Evolutionary conservation across 2,888 invertebrate species (phyloP).

Genomic region (Pantelozetes paolii): DNA sequence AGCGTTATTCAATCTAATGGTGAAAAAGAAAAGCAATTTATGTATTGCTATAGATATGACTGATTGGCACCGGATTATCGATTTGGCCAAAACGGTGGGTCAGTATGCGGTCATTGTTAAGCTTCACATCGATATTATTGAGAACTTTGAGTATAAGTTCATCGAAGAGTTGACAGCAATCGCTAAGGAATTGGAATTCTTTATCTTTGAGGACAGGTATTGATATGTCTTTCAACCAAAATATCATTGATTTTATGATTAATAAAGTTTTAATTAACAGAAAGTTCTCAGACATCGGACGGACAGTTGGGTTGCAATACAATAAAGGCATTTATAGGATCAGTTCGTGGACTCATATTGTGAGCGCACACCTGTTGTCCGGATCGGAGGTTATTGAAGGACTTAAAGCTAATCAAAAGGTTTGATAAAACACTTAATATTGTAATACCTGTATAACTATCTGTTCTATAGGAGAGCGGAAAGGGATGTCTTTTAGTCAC

Average conservation of each 20-base stretch:
- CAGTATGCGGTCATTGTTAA: conserved; percentile 82
- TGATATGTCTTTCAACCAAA: too few relatives aligned
- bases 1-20: conserved; percentile 64
- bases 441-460: neutral
- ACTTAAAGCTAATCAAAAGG: too few relatives aligned
- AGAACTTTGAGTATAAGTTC: conserved; percentile 69
- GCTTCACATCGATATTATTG: conserved; percentile 80
- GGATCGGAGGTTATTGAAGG: conserved; percentile 65
- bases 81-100: conserved; percentile 59
- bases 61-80: conserved; percentile 61
- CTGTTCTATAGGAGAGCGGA: neutral
- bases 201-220: conserved; percentile 80
- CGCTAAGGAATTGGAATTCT: conserved; percentile 72
- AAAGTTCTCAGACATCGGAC: conserved; percentile 95
- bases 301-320: conserved; percentile 80
- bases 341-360: conserved; percentile 81
- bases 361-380: conserved; percentile 83
- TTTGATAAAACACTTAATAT: too few relatives aligned
- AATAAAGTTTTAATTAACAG: conserved; percentile 55
- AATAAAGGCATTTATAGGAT: conserved; percentile 69
- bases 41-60: conserved; percentile 86
- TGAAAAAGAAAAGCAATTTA: conserved; percentile 74
- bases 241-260: too few relatives aligned
- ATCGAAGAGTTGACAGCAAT: conserved; percentile 61
- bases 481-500: conserved; percentile 74